Percentiles rank a stretch among this genome's conserved stretches.
Conservation (phyloP, 2,797 vertebrate genomes). For the Melanogrammus aeglefinus region DNA sequence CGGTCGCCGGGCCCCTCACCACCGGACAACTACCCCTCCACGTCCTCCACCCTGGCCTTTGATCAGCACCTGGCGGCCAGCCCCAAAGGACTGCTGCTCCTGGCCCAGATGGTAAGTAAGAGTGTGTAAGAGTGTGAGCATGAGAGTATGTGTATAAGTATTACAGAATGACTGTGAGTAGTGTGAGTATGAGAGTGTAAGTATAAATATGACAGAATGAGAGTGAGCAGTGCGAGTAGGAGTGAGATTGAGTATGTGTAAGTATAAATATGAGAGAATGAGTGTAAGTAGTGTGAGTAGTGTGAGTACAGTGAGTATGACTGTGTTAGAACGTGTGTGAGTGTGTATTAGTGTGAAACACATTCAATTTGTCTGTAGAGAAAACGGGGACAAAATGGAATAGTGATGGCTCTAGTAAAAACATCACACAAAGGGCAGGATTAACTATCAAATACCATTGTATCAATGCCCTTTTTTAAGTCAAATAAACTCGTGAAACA, state of each 20-base stretch:
- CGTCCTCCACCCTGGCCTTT: slow-evolving; percentile 59
- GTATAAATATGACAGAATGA: too few species aligned
- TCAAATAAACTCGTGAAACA: background rate
- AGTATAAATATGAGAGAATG: slow-evolving; percentile 40
- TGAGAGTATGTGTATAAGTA: background rate
- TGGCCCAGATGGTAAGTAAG: slow-evolving; percentile 72
- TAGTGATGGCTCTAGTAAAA: background rate
- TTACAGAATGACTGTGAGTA: too few species aligned
- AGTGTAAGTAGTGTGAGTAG: background rate
- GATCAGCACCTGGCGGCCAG: slow-evolving; percentile 63
- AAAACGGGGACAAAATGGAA: background rate
- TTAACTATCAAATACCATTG: too few species aligned
- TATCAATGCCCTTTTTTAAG: too few species aligned
- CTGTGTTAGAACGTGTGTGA: too few species aligned
- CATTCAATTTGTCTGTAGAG: background rate
- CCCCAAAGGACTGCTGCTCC: slow-evolving; percentile 55
- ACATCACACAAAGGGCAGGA: background rate
- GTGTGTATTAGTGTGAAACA: background rate
- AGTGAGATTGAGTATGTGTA: too few species aligned
- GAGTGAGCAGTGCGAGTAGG: too few species aligned
- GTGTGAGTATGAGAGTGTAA: too few species aligned
- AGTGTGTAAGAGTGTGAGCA: background rate
- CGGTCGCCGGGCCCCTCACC: slow-evolving; percentile 31
- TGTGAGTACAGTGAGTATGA: too few species aligned
- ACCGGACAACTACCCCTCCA: slow-evolving; percentile 51